phyloP scores from a whole-genome alignment of 2,113 vertebrate species.

The Microcebus jonahi region DNA sequence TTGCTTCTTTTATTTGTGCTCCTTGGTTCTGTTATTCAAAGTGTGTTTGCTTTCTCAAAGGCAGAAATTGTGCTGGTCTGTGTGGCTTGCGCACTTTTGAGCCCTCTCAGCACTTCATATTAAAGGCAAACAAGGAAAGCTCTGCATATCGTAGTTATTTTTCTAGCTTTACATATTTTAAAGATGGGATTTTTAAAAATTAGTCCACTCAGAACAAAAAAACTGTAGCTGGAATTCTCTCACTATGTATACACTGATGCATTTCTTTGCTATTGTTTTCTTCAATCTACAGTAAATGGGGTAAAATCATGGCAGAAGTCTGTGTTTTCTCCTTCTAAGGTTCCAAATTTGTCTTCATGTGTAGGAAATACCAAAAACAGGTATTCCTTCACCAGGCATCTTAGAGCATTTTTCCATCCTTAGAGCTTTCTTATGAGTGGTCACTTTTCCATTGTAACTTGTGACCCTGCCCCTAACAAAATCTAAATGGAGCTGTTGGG shows the following conservation, averaged over 20 bases:
- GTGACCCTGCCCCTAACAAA: background rate
- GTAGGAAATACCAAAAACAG: background rate
- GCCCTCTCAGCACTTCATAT: conserved; percentile 37
- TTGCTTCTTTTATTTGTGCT: conserved; percentile 46
- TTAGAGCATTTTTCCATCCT: background rate
- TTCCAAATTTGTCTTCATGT: background rate
- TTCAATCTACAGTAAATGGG: background rate
- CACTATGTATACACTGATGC: background rate
- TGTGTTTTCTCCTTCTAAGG: background rate
- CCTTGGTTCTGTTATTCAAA: conserved; percentile 57
- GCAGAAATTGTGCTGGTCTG: background rate
- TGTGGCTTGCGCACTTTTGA: conserved; percentile 35
- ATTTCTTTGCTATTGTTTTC: background rate
- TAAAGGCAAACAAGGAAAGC: conserved; percentile 18
- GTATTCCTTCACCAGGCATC: background rate
- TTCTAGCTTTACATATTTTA: conserved; percentile 40
- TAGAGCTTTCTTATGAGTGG: background rate
- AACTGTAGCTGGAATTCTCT: background rate
- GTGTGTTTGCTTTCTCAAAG: conserved; percentile 32
- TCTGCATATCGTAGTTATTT: background rate
- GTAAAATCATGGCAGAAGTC: background rate
- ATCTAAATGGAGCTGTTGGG: background rate
- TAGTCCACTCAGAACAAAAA: background rate
- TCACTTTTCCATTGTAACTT: background rate
- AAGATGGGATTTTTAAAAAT: conserved; percentile 48